These are phyloP conservation scores for Atrichornis clamosus DNA, from an alignment of 2,113 vertebrate genomes.

Conservation along the genomic window DNA sequence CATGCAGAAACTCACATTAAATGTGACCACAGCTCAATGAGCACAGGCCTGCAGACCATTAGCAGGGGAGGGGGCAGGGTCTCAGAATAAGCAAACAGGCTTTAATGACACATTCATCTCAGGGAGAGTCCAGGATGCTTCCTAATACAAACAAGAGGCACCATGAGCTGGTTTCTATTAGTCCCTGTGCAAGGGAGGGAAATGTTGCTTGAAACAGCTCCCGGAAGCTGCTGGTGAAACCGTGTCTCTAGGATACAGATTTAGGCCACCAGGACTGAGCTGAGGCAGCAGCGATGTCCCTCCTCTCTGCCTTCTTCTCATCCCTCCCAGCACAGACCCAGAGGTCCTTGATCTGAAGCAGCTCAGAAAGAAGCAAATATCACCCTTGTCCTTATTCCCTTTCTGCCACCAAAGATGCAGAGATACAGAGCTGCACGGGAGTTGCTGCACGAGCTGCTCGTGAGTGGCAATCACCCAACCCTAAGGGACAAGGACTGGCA, in stretches of 20 bases:
- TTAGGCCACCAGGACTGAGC: background rate
- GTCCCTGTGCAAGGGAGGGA: background rate
- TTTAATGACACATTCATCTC: background rate
- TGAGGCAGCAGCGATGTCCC: background rate
- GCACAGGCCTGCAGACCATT: background rate
- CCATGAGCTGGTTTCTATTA: background rate
- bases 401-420: background rate
- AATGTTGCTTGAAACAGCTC: background rate
- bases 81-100: background rate
- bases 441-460: fast-evolving
- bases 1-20: slow-evolving; percentile 57
- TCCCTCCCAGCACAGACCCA: background rate
- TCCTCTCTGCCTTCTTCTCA: background rate
- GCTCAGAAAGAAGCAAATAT: background rate
- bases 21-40: background rate
- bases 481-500: background rate
- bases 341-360: background rate
- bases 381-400: background rate
- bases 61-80: background rate
- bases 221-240: background rate
- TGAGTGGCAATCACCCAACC: background rate
- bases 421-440: background rate
- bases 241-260: background rate
- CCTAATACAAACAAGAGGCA: background rate
- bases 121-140: background rate